Conservation (phyloP, 2,113 vertebrate species). For the Mustelus asterias region DNA sequence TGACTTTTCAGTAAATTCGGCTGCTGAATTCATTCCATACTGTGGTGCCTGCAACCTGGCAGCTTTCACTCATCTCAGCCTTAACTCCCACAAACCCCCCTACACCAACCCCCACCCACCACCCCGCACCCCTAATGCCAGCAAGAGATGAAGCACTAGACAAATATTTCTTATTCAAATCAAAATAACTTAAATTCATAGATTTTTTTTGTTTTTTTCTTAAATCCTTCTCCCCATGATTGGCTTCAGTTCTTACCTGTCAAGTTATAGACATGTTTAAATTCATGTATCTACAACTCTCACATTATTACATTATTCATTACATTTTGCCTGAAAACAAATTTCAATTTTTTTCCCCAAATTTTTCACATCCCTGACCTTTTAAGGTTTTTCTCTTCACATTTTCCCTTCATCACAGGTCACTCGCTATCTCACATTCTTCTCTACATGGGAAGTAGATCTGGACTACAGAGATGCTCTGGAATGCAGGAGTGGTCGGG, state of each 20-base stretch:
- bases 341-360: not conserved
- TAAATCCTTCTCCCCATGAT: not conserved
- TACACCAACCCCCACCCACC: not conserved
- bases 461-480: not conserved
- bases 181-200: conserved; percentile 26
- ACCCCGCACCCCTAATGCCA: not conserved
- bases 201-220: not conserved
- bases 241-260: not conserved
- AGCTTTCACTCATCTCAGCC: conserved; percentile 56
- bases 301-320: not conserved
- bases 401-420: not conserved
- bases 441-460: not conserved
- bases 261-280: not conserved
- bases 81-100: conserved; percentile 44
- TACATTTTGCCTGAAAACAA: not conserved
- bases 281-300: not conserved
- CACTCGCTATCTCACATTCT: not conserved
- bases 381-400: not conserved
- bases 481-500: not conserved
- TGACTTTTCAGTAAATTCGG: conserved; percentile 78
- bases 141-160: not conserved
- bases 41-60: conserved; percentile 72
- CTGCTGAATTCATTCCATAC: conserved; percentile 78
- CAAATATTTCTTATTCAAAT: conserved; percentile 19
- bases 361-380: not conserved